Percentiles rank a stretch among this genome's conserved stretches.
Evolutionary conservation across 2,113 vertebrate species (phyloP).

Genomic region (Otus sunia): DNA sequence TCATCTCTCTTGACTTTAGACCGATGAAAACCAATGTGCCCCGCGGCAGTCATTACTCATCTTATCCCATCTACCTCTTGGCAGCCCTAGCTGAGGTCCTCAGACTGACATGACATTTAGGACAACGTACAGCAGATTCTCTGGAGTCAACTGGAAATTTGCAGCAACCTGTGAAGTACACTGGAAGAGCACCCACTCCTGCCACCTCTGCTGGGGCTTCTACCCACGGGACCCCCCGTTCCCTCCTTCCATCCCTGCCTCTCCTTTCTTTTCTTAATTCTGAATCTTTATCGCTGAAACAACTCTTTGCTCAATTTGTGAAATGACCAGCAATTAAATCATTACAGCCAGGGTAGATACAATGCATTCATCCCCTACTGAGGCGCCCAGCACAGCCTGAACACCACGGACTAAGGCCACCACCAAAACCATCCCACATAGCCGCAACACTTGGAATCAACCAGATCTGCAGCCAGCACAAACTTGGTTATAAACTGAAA

Average conservation of each 20-base stretch:
- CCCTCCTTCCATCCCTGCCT: background rate
- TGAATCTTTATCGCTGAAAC: background rate
- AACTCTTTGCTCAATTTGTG: background rate
- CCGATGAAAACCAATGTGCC: background rate
- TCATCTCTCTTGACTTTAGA: background rate
- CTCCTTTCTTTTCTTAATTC: background rate
- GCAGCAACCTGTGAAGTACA: background rate
- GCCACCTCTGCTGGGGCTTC: background rate
- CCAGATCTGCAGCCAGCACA: background rate
- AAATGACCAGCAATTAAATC: background rate
- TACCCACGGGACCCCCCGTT: background rate
- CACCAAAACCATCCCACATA: background rate
- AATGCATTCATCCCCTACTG: background rate
- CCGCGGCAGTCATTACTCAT: fast-evolving
- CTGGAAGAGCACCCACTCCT: background rate
- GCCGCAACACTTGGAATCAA: background rate
- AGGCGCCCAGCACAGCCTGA: background rate
- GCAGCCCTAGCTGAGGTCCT: background rate
- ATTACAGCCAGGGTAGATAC: no score
- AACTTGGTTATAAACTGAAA: background rate
- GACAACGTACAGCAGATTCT: background rate
- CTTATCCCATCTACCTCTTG: fast-evolving
- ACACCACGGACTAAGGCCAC: background rate
- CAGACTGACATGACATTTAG: no score
- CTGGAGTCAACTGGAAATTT: background rate